Evolutionary conservation across 2,888 invertebrate species (phyloP), one percentile per base, ranked within the genome.

Genomic region (Sminthurides aquaticus): DNA sequence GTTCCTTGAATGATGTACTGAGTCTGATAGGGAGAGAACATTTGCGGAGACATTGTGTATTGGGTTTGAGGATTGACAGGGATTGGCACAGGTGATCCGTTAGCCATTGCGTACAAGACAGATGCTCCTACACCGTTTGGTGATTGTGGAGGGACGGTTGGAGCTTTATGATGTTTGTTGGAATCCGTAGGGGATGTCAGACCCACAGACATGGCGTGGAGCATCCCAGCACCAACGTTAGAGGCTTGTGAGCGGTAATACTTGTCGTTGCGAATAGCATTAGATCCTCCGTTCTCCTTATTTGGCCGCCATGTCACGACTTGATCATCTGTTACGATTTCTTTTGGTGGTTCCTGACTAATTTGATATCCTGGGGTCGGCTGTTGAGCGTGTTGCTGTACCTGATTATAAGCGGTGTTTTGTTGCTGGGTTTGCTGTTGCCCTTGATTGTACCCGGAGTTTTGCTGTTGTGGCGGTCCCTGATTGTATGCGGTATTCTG

Each of bases 301-400:
- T 52, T 52, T n/a, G 74, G 74, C 54, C 70, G 64, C 74, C 74
- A 74, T 3, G 74, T 74, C 8, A 71, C 67, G 62, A 67, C 60
- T 65, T 62, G 52, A 20, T 52, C 57, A 61, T 62, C 64, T 3
- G 15, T 20, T 15, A 52, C 52, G 1, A 18, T 25, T 20, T 20
- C 15, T 2, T 27, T 15, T 20, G 8, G 22, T 2, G 11, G 5
- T 3, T 18, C 5, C 5, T 20, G 15, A 3, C 29, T 54, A n/a
- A 20, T 5, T 43, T 5, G 62, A 57, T 48, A 48, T 43, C 48
- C 48, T 57, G 0, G 62, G 57, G 5, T 54, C 29, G 8, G 49
- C n/a, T 3, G 22, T 15, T 49, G 49, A 49, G 15, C 49, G n/a
- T 49, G 49, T 49, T 15, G n/a, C 22, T 2, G 49, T 49, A n/a